Evolutionary conservation across 2,888 invertebrate genomes (phyloP), one percentile per base, ranked within the genome.

Genomic region (Lycaena phlaeas): DNA sequence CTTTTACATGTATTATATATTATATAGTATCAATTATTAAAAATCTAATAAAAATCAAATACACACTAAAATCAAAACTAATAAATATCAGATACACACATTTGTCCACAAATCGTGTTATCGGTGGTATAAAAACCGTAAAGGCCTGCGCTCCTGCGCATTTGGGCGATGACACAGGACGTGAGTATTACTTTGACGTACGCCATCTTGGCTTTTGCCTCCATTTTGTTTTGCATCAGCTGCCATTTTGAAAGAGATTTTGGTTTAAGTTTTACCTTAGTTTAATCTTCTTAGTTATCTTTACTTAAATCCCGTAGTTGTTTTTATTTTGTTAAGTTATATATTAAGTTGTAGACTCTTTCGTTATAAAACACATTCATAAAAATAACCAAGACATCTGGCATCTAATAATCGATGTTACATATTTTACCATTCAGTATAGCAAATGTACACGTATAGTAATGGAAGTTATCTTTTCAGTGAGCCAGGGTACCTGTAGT

Each of bases 401-500:
- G n/a, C n/a, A n/a, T n/a, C n/a, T n/a, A n/a, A n/a, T n/a, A n/a
- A n/a, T n/a, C n/a, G n/a, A n/a, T n/a, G n/a, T 36, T 12, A 4
- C 18, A 18, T 18, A 18, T 22, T 11, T 31, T 27, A 27, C 14
- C 36, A 25, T 26, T 39, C 2, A 28, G 9, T 1, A 10, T 15
- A 14, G 28, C 9, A 14, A 12, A 9, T 29, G 3, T 29, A 9
- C 6, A 14, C 14, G 7, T 31, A 9, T 17, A 7, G 27, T 6
- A 4, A 27, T 22, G 18, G 14, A 40, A 27, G 27, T 18, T 36
- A 18, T 7, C 31, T 47, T 37, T 64, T 56, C 68, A 81, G 81
- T 70, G 63, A 67, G 76, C 76, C 79, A 72, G 75, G 63, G 76
- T 66, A 38, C 55, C 66, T 53, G 69, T 60, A n/a, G 46, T 22